Evolutionary conservation across 1,140 invertebrate genomes (phyloP).

Genomic region (Drosophila ironensis): DNA sequence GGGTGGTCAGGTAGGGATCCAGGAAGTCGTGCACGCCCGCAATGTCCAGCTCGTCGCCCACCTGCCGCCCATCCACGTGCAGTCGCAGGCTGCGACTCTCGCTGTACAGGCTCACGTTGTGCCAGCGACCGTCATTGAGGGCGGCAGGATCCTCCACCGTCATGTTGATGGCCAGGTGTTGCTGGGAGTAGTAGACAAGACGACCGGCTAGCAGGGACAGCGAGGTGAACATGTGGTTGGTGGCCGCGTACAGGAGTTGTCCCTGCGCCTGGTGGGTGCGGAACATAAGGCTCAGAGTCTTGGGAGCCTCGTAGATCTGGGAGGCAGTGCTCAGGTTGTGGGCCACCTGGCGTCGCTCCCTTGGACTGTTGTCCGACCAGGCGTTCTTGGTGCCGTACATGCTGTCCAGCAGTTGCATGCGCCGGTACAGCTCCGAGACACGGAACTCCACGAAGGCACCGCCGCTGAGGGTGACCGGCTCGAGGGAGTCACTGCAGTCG

Average conservation of each 20-base stretch:
- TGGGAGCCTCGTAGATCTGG: slow-evolving; percentile 83
- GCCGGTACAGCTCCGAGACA: slow-evolving; percentile 91
- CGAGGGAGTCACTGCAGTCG: slow-evolving; percentile 89
- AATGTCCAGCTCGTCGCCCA: slow-evolving; percentile 92
- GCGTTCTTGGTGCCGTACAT: slow-evolving; percentile 88
- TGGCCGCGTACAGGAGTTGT: slow-evolving; percentile 91
- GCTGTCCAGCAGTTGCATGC: slow-evolving; percentile 91
- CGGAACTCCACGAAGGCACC: slow-evolving; percentile 91
- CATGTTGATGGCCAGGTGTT: slow-evolving; percentile 91
- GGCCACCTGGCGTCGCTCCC: slow-evolving; percentile 26
- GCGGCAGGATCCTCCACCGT: slow-evolving; percentile 84
- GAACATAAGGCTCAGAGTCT: slow-evolving; percentile 91
- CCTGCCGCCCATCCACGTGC: slow-evolving; percentile 86
- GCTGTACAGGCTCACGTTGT: slow-evolving; percentile 89
- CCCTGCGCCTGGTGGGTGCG: slow-evolving; percentile 90
- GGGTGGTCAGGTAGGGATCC: slow-evolving; percentile 92
- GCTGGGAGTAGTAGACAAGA: slow-evolving; percentile 89
- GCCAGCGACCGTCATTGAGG: slow-evolving; percentile 92
- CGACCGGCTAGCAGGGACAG: slow-evolving; percentile 89
- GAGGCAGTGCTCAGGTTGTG: slow-evolving; percentile 54
- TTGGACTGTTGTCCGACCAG: slow-evolving; percentile 83
- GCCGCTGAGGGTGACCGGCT: slow-evolving; percentile 89
- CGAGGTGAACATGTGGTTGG: slow-evolving; percentile 93
- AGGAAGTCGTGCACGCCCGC: slow-evolving; percentile 94
- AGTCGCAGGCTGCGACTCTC: slow-evolving; percentile 87